Conservation (phyloP, 2,888 invertebrate genomes). For the Apocheima hispidaria region DNA sequence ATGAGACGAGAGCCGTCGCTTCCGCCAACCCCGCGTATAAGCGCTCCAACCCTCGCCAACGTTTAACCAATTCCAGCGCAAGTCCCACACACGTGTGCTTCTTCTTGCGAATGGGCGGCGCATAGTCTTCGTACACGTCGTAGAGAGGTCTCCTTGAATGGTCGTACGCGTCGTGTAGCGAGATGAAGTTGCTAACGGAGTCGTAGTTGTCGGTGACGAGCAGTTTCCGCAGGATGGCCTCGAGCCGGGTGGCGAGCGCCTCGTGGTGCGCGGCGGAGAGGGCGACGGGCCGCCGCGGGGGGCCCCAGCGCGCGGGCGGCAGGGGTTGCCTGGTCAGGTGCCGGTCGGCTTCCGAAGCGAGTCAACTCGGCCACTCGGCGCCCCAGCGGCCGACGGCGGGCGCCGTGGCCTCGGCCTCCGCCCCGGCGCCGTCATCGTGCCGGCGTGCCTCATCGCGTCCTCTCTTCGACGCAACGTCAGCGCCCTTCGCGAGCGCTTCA, state of each 20-base stretch:
- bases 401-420: conserved; percentile 86
- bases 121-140: conserved; percentile 91
- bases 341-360: conserved; percentile 87
- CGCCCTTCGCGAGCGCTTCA: conserved; percentile 87
- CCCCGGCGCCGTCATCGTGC: conserved; percentile 58
- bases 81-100: conserved; percentile 96
- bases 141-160: conserved; percentile 86
- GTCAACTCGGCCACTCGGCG: conserved; percentile 99
- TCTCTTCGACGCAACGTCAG: conserved; percentile 67
- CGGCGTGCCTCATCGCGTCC: conserved; percentile 58
- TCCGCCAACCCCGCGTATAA: conserved; percentile 90
- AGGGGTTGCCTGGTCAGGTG: conserved; percentile 64
- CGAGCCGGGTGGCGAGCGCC: conserved; percentile 92
- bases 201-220: conserved; percentile 95
- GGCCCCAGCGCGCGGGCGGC: conserved; percentile 58
- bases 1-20: conserved; percentile 89
- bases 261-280: conserved; percentile 88
- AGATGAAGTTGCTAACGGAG: conserved; percentile 94
- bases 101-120: conserved; percentile 91
- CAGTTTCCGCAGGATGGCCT: conserved; percentile 92
- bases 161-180: conserved; percentile 88
- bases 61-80: conserved; percentile 89
- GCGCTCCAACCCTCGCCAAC: conserved; percentile 86
- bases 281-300: conserved; percentile 53
- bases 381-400: conserved; percentile 96